These are phyloP conservation scores for Acanthurus leucopareius DNA, from an alignment of 2,797 vertebrate genomes.

Conservation along the genomic window DNA sequence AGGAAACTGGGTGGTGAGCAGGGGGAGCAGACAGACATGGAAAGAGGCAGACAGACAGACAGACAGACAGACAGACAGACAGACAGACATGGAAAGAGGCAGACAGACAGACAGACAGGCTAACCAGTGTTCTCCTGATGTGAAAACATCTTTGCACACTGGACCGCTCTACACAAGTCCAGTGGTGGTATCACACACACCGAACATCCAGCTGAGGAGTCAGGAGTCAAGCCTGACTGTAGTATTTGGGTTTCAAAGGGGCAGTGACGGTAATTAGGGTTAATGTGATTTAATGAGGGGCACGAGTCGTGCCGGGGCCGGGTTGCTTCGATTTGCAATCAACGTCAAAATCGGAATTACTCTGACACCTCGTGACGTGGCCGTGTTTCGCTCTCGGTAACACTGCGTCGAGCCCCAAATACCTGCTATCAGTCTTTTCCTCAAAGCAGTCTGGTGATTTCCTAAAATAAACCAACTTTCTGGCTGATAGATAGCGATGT, in stretches of 20 bases:
- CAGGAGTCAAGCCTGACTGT: constrained; percentile 53
- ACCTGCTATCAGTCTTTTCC: constrained; percentile 20
- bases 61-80: constrained; percentile 25
- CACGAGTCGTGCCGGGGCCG: constrained; percentile 43
- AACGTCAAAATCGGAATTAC: constrained; percentile 69
- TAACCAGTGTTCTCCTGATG: constrained; percentile 74
- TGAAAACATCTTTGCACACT: constrained; percentile 71
- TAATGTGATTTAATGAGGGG: constrained; percentile 81
- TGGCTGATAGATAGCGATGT: constrained; percentile 38
- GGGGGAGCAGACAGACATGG: constrained; percentile 22
- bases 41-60: constrained; percentile 36
- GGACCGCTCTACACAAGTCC: constrained; percentile 60
- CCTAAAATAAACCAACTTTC: constrained; percentile 40
- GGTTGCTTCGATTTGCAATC: constrained; percentile 56
- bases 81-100: constrained; percentile 29
- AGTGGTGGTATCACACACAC: constrained; percentile 67
- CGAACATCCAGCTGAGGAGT: constrained; percentile 70
- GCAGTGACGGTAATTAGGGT: constrained; percentile 76
- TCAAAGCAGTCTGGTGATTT: constrained; percentile 24
- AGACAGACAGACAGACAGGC: constrained; percentile 42
- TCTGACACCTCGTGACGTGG: constrained; percentile 59
- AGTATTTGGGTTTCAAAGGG: constrained; percentile 67
- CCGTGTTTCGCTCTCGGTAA: constrained; percentile 20
- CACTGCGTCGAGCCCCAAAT: constrained; percentile 26
- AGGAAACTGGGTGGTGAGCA: constrained; percentile 59